These are phyloP conservation scores for Molossus molossus DNA, from an alignment of 2,797 vertebrate genomes.

Conservation along the genomic window DNA sequence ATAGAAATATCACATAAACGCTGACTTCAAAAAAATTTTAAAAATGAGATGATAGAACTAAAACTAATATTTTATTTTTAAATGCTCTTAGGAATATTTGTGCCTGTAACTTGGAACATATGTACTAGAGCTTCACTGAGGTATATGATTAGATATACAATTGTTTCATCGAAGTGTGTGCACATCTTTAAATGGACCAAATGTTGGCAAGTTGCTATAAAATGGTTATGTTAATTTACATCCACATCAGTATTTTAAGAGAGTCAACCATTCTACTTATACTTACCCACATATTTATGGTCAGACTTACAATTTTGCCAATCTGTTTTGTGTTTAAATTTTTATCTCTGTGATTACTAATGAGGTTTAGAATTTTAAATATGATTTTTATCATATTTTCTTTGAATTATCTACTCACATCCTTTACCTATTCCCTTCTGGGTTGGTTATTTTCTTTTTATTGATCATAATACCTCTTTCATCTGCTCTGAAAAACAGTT, in stretches of 20 bases:
- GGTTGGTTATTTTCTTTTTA: background rate
- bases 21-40: constrained; percentile 1
- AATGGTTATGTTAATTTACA: background rate
- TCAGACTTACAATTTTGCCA: background rate
- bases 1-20: background rate
- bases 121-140: background rate
- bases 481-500: background rate
- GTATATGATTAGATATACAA: background rate
- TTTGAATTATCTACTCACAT: background rate
- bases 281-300: background rate
- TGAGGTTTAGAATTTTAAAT: background rate
- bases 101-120: background rate
- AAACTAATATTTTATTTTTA: background rate
- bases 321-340: background rate
- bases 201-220: background rate
- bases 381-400: constrained; percentile 13
- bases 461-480: background rate
- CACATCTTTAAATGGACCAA: background rate
- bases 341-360: background rate
- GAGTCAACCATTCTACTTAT: background rate
- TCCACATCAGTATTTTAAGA: background rate
- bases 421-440: background rate
- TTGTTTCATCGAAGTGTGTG: background rate
- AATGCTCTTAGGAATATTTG: background rate
- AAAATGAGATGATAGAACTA: background rate